Conservation (phyloP, 2,888 invertebrate species). For the Hypomecis punctinalis region DNA sequence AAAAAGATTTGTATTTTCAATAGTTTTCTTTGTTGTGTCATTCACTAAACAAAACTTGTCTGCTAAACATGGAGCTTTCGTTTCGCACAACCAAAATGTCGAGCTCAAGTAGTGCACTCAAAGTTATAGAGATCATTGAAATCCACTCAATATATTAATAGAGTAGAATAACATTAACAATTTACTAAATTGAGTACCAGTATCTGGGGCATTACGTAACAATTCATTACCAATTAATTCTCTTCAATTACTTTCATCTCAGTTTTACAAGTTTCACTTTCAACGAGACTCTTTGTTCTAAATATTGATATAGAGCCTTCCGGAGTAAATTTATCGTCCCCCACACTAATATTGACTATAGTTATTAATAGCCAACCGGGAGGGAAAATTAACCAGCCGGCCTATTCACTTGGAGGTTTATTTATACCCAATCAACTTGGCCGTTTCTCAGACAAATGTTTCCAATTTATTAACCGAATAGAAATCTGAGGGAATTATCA, state of each 20-base stretch:
- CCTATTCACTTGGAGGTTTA: conserved; percentile 28
- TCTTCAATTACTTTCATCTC: conserved; percentile 13
- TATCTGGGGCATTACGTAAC: no score
- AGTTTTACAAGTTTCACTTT: conserved; percentile 31
- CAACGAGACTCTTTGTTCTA: conserved; percentile 23
- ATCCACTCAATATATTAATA: no score
- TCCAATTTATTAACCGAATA: conserved; percentile 37
- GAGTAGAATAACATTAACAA: no score
- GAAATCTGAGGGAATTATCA: conserved; percentile 33
- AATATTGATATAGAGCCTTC: conserved; percentile 21
- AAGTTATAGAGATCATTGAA: no score
- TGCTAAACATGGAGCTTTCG: no score
- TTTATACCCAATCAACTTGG: conserved; percentile 42
- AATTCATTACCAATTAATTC: no score
- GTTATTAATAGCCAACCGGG: conserved; percentile 21
- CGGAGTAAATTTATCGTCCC: conserved; percentile 11
- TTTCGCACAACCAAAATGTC: no score
- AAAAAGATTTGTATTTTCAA: no score
- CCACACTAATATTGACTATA: conserved; percentile 29
- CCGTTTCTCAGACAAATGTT: conserved; percentile 41
- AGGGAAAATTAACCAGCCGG: conserved; percentile 32
- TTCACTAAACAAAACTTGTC: no score
- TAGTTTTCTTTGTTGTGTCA: no score
- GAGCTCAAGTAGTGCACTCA: no score
- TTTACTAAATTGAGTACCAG: no score